Evolutionary conservation across 1,140 invertebrate genomes (phyloP), one percentile per base, ranked within the genome.

Genomic region (Microplitis demolitor): DNA sequence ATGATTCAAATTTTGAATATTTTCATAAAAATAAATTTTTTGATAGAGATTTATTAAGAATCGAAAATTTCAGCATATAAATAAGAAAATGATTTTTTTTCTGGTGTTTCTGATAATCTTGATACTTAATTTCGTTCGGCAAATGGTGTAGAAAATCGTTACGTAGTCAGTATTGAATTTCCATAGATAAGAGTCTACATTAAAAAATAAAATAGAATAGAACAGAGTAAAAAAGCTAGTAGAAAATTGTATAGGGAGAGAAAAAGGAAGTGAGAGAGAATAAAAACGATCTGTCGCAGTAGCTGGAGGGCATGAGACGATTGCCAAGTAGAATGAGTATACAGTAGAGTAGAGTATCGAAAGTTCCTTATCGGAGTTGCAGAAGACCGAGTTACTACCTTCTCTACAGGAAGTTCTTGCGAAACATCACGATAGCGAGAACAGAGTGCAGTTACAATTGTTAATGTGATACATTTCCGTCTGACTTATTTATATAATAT

Each of bases 341-440:
- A 35, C 39, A 8, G n/a, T n/a, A 8, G 31, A 13, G 11, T 11
- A 45, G 39, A 14, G 50, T 66, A 71, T 66, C 53, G 51, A 71
- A 66, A 71, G 70, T 71, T 71, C 53, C 51, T 71, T 71, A 71
- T 71, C 70, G 33, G 6, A 66, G 62, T 66, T 64, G 24, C 62
- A 62, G 61, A 37, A 39, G 53, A 45, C 31, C 51, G 58, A 63
- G 58, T 69, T 61, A 58, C 68, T 61, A 3, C 39, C 11, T 6
- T 5, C 5, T 45, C 56, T n/a, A 45, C 68, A 31, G 31, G 33
- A 54, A 71, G n/a, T 53, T 71, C 11, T 35, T 6, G 37, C 64
- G 62, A 45, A 71, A 16, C 69, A 50, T 37, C 60, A 11, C 35
- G 62, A 71, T 71, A 66, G 45, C 34, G 60, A 54, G 33, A 63